Evolutionary conservation across 2,888 invertebrate species (phyloP).

Genomic region (Hirtodrosophila trivittata): DNA sequence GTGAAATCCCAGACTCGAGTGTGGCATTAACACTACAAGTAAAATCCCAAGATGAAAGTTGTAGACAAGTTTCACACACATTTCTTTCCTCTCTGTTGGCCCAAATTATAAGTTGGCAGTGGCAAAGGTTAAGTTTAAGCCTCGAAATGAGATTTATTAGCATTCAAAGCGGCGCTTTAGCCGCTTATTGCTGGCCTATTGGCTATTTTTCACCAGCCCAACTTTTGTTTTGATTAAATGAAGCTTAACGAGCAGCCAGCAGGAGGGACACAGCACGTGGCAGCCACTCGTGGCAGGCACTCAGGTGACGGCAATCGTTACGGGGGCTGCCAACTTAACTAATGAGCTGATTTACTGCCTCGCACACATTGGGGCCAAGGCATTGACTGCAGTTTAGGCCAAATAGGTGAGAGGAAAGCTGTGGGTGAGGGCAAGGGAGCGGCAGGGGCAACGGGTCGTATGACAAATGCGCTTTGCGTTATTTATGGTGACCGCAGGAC

Average conservation of each 20-base stretch:
- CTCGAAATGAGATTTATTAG: slow-evolving; percentile 79
- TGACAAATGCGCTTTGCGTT: slow-evolving; percentile 79
- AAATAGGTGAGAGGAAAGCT: not conserved
- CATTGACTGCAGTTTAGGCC: slow-evolving; percentile 48
- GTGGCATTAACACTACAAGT: slow-evolving; percentile 36
- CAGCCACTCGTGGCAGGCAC: slow-evolving; percentile 18
- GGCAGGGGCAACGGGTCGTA: slow-evolving; percentile 44
- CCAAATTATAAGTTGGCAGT: slow-evolving; percentile 61
- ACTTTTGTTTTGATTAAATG: slow-evolving; percentile 82
- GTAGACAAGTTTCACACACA: slow-evolving; percentile 35
- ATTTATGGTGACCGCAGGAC: slow-evolving; percentile 81
- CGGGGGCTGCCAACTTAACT: slow-evolving; percentile 67
- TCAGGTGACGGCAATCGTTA: slow-evolving; percentile 14
- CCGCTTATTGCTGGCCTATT: slow-evolving; percentile 59
- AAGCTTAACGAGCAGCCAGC: slow-evolving; percentile 72
- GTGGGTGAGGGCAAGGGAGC: slow-evolving; percentile 10
- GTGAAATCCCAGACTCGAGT: slow-evolving; percentile 33
- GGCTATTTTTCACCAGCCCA: slow-evolving; percentile 76
- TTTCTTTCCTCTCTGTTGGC: slow-evolving; percentile 23
- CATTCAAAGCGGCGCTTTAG: slow-evolving; percentile 79
- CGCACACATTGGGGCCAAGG: slow-evolving; percentile 53
- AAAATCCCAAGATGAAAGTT: slow-evolving; percentile 37
- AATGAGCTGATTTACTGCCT: slow-evolving; percentile 82
- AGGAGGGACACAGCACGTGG: slow-evolving; percentile 26
- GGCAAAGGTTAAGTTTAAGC: slow-evolving; percentile 68